Base-by-base conservation (phyloP, 2,888 invertebrate genomes). In the Phortica magna region DNA sequence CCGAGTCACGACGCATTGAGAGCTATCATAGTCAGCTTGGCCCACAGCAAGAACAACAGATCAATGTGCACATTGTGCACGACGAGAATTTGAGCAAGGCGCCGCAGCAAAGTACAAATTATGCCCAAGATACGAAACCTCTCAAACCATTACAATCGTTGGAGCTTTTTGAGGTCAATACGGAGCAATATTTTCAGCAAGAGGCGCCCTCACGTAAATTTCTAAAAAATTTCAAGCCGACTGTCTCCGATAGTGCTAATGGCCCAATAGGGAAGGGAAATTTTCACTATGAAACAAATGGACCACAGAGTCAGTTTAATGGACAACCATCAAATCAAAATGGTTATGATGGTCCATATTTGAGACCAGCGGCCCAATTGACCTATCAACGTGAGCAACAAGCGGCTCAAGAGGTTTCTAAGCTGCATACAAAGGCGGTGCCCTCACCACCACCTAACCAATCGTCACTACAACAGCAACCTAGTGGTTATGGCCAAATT, bases 141-240 rank as follows among this genome's bases (percentile, higher is more conserved):
- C 81, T 9, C 76, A 53, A 74, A n/a, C 61, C 81, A 0, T 76
- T 83, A 2, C 79, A 81, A 10, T 77, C 83, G 6, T 76, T 87
- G 3, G 89, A 89, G 72, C 79, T 82, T 14, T 89, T 83, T 22
- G 91, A 91, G n/a, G 82, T 81, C 10, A 85, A 83, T 71, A 81
- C 82, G n/a, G 86, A 89, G 76, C 83, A 86, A 68, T 78, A 76
- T 4, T 83, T 85, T 55, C 75, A 82, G 9, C 78, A 76, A 0
- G 91, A 91, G 73, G 90, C 92, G 0, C 89, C 91, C 0, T 92
- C 92, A 0, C 80, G 92, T 7, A 87, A 89, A 14, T 92, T 92
- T 77, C 82, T 92, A 14, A 91, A 89, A 41, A 83, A 84, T 57
- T 92, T 92, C 31, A 91, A 90, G 39, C 89, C 88, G 0, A 81